These are phyloP conservation scores for Oryzias javanicus DNA, from an alignment of 2,113 vertebrate genomes.

Conservation along the genomic window DNA sequence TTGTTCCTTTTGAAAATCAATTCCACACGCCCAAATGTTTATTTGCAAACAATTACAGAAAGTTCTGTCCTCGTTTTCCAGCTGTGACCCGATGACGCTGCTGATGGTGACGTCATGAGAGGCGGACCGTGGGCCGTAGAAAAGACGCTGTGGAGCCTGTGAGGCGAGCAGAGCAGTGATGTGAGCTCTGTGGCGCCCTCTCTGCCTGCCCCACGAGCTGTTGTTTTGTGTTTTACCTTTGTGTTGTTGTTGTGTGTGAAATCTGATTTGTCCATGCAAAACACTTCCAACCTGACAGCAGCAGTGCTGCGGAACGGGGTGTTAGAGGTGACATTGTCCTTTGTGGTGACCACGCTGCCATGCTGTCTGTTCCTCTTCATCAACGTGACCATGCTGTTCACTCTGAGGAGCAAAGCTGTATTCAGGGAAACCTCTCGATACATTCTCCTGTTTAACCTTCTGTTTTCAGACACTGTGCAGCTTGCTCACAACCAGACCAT, in stretches of 20 bases:
- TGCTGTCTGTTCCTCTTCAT: constrained; percentile 13
- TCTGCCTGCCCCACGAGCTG: too few species aligned
- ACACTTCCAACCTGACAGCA: not conserved
- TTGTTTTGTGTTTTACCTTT: not conserved
- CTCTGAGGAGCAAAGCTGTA: constrained; percentile 12
- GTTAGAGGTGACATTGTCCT: not conserved
- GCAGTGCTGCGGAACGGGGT: not conserved
- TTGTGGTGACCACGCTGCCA: not conserved
- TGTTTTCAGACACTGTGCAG: constrained; percentile 11
- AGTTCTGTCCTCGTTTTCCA: too few species aligned
- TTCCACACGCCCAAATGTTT: too few species aligned
- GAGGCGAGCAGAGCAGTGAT: too few species aligned
- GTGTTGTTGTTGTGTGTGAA: not conserved
- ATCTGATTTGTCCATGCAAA: not conserved
- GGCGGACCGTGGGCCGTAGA: too few species aligned
- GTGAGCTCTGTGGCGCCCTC: not conserved
- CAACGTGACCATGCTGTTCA: constrained; percentile 3
- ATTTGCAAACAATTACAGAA: too few species aligned
- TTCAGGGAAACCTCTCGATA: constrained; percentile 5
- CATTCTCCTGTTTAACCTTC: constrained; percentile 3
- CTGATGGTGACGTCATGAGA: too few species aligned
- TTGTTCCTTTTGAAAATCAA: too few species aligned
- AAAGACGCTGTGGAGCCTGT: too few species aligned
- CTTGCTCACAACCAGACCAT: constrained; percentile 1
- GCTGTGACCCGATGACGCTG: too few species aligned